Conservation (phyloP, 2,113 vertebrate genomes). For the Heterocephalus glaber region DNA sequence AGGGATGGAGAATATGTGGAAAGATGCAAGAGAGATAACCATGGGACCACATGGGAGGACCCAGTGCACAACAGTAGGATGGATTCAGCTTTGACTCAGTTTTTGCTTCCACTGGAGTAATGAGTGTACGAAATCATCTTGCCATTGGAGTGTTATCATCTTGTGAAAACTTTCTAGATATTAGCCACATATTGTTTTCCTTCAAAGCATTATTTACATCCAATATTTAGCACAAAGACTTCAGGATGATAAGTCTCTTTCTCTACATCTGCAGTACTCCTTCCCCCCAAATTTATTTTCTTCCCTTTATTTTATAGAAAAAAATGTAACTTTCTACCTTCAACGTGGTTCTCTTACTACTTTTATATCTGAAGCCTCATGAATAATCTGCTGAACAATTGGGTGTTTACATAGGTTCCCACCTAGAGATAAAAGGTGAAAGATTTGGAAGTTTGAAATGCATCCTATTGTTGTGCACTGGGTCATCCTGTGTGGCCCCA, state of each 20-base stretch:
- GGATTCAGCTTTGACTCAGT: neutral
- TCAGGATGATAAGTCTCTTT: neutral
- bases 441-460: neutral
- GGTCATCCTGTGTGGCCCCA: accelerated
- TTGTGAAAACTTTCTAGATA: neutral
- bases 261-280: neutral
- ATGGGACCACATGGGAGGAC: neutral
- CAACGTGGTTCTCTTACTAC: neutral
- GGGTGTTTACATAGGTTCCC: too few species aligned
- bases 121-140: neutral
- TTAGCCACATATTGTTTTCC: neutral
- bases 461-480: accelerated
- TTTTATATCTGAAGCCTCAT: neutral
- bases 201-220: neutral
- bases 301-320: neutral
- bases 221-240: neutral
- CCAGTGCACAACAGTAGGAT: accelerated
- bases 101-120: neutral
- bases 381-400: neutral
- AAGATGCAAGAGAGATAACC: neutral
- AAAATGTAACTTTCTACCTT: neutral
- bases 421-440: neutral
- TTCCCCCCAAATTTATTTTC: neutral
- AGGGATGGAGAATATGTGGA: neutral
- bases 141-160: neutral